A percentile compares a stretch with the other conserved stretches of the same genome.
Conservation (phyloP, 2,113 vertebrate genomes). For the Daboia siamensis region DNA sequence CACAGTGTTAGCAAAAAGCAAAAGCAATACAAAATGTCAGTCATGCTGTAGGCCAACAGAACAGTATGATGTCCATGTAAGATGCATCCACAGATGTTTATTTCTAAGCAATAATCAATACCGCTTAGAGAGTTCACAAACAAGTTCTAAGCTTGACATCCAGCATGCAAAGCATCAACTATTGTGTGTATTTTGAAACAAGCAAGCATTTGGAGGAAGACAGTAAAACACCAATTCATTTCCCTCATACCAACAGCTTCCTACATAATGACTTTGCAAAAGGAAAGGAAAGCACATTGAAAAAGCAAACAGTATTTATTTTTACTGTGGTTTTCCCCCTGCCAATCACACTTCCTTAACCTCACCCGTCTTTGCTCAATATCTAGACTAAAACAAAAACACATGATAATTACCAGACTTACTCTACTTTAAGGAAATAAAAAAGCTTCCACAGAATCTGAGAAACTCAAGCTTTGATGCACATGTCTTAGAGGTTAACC, state of each 20-base stretch:
- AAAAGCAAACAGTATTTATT: constrained; percentile 50
- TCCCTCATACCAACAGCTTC: constrained; percentile 30
- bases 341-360: constrained; percentile 35
- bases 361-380: constrained; percentile 38
- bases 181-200: constrained; percentile 1
- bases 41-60: constrained; percentile 56
- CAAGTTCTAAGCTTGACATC: constrained; percentile 13
- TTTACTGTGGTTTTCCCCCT: constrained; percentile 41
- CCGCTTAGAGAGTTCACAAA: constrained; percentile 36
- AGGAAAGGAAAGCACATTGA: constrained; percentile 14
- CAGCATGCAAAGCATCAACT: constrained; percentile 29
- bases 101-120: constrained; percentile 29
- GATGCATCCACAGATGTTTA: constrained; percentile 15
- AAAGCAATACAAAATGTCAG: constrained; percentile 40
- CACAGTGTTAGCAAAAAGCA: constrained; percentile 45
- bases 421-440: constrained; percentile 29
- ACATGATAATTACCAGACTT: constrained; percentile 33
- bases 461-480: constrained; percentile 21
- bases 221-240: constrained; percentile 42
- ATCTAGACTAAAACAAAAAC: constrained; percentile 46
- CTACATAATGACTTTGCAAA: constrained; percentile 36
- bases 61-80: constrained; percentile 51
- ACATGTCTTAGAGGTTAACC: constrained; percentile 32
- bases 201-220: constrained; percentile 16
- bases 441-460: constrained; percentile 6